Percentiles rank a stretch among this genome's conserved stretches.
These are phyloP conservation scores for Chionomys nivalis DNA, from an alignment of 2,113 vertebrate species.

Conservation along the genomic window DNA sequence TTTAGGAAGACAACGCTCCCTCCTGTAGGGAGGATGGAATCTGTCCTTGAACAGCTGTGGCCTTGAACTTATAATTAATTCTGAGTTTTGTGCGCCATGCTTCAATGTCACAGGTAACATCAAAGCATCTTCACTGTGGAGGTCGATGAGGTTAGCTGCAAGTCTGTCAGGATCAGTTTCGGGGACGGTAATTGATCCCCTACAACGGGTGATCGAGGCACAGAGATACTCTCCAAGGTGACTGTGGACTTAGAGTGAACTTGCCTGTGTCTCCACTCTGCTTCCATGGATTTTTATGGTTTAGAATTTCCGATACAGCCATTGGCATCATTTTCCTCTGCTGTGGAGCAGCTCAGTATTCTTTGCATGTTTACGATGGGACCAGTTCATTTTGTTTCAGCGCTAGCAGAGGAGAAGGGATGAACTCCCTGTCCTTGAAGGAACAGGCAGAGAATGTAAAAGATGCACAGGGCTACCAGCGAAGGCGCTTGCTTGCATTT, in stretches of 20 bases:
- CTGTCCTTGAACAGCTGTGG: slow-evolving; percentile 58
- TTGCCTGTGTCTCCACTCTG: background rate
- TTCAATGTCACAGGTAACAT: slow-evolving; percentile 36
- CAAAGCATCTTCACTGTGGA: background rate
- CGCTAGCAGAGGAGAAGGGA: background rate
- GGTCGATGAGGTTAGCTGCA: slow-evolving; percentile 6
- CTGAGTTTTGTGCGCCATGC: background rate
- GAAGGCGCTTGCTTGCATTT: background rate
- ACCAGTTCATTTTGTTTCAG: background rate
- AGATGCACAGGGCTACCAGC: background rate
- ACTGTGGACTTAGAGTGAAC: background rate
- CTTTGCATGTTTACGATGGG: background rate
- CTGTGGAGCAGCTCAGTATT: background rate
- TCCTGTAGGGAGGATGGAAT: background rate
- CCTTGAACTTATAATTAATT: slow-evolving; percentile 64
- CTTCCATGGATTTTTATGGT: background rate
- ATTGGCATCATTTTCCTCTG: background rate
- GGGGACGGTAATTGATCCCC: slow-evolving; percentile 40
- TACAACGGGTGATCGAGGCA: slow-evolving; percentile 17
- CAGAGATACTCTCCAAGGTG: slow-evolving; percentile 51
- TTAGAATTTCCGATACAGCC: slow-evolving; percentile 5
- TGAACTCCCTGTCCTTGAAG: background rate
- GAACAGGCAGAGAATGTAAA: background rate
- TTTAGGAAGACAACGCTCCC: background rate
- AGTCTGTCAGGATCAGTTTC: slow-evolving; percentile 23